phyloP scores from a whole-genome alignment of 2,797 vertebrate species.

The Petrocephalus sullivani region DNA sequence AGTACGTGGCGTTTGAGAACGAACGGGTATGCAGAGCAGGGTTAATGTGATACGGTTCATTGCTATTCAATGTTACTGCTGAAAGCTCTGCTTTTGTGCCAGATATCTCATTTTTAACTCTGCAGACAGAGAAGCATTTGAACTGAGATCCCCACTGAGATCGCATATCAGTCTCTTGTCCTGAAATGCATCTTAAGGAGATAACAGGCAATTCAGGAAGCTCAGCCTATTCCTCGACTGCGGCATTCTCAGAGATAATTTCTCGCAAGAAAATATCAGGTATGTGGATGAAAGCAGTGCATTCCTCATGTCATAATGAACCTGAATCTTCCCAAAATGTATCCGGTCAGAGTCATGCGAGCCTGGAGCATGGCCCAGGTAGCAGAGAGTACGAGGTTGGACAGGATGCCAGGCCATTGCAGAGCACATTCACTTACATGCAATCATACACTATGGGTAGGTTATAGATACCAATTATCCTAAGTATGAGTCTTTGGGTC shows the following conservation, averaged over 20 bases:
- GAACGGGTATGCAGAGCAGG: background rate
- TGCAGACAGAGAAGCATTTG: background rate
- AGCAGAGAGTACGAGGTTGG: background rate
- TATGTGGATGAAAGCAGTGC: background rate
- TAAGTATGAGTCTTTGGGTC: background rate
- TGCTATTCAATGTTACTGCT: background rate
- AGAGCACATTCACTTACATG: background rate
- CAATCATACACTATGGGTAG: background rate
- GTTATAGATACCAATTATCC: background rate
- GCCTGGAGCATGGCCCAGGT: background rate
- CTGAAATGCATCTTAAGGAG: background rate
- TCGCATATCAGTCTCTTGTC: background rate
- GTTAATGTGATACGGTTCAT: background rate
- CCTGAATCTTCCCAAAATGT: background rate
- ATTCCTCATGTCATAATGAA: background rate
- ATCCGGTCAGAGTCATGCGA: background rate
- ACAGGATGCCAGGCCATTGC: background rate
- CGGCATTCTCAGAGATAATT: background rate
- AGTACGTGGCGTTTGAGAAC: background rate
- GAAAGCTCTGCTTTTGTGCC: background rate
- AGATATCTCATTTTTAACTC: slow-evolving; percentile 1
- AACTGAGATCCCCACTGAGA: background rate
- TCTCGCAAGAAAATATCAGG: background rate
- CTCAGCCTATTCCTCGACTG: background rate
- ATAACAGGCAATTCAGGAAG: too few species aligned